Conservation (phyloP, 2,888 invertebrate species). For the Doris montereyensis region DNA sequence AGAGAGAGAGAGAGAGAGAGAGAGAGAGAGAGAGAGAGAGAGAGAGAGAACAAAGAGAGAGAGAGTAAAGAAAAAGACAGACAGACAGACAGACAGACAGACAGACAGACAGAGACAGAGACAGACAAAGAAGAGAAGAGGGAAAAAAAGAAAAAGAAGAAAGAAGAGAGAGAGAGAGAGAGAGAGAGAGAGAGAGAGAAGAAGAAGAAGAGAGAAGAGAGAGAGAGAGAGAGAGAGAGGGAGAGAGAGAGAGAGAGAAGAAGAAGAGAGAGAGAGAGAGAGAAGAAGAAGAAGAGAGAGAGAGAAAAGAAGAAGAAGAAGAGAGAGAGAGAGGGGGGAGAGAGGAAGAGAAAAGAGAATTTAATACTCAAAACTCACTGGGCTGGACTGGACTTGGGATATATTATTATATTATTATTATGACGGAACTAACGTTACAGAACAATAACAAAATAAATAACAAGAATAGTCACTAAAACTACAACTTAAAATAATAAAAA, state of each 20-base stretch:
- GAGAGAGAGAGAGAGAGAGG: background rate
- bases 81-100: background rate
- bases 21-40: constrained; percentile 28
- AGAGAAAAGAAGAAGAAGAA: background rate
- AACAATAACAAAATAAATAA: too few species aligned
- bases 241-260: background rate
- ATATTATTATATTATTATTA: too few species aligned
- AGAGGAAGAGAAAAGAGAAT: background rate
- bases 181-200: background rate
- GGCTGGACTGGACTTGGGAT: too few species aligned
- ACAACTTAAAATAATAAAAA: too few species aligned
- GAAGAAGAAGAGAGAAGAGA: background rate
- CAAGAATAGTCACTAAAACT: too few species aligned
- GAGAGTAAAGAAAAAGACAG: constrained; percentile 9
- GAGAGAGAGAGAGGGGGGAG: background rate
- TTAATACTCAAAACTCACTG: too few species aligned
- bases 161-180: background rate
- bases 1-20: constrained; percentile 9
- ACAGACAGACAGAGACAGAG: background rate
- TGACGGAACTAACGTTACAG: too few species aligned
- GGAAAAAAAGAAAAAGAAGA: background rate
- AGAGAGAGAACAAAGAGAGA: background rate
- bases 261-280: background rate
- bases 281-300: background rate
- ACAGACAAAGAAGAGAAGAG: background rate